Base-by-base conservation (phyloP, 2,797 vertebrate genomes). In the Anableps anableps region DNA sequence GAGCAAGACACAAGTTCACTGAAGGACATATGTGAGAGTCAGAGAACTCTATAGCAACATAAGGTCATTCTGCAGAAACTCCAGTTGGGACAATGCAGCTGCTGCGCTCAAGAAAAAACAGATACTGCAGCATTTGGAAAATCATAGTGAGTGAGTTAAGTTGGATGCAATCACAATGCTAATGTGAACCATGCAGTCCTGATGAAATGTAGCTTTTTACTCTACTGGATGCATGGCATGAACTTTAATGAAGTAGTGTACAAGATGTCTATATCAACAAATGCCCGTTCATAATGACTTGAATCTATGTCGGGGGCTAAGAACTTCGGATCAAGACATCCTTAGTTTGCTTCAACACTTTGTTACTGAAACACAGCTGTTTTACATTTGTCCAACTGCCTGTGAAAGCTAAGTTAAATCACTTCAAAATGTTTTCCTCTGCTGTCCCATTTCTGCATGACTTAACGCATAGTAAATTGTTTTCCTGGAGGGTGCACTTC, bases 391-490 rank as follows among this genome's bases (percentile, higher is more conserved):
- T 66, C 89, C 84, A 80, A 79, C 83, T 85, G 70, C 81, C 72
- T 70, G 38, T 89, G 80, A 85, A 86, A 48, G 80, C 58, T 72
- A 75, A 92, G 85, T 88, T 84, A 85, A 93, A 92, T 82, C 79
- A 87, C 84, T 70, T 71, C 47, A 21, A 11, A 36, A 83, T 48
- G 55, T 84, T 72, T 84, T 88, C 88, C 78, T 78, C 74, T 53
- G 81, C 75, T 64, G 81, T 86, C 31, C 50, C 74, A 78, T 86
- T 86, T 90, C 85, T 82, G 91, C 84, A 81, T 91, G 88, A 92
- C 88, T 13, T 91, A 89, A 90, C 88, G 79, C 86, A 80, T 88
- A 77, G 92, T 93, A 92, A 92, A 93, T 88, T 41, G 36, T 88
- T 91, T 75, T 83, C 90, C 91, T n/a, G 77, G 58, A 66, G 45